phyloP scores from a whole-genome alignment of 2,888 invertebrate genomes.

The Orthosia cruda region DNA sequence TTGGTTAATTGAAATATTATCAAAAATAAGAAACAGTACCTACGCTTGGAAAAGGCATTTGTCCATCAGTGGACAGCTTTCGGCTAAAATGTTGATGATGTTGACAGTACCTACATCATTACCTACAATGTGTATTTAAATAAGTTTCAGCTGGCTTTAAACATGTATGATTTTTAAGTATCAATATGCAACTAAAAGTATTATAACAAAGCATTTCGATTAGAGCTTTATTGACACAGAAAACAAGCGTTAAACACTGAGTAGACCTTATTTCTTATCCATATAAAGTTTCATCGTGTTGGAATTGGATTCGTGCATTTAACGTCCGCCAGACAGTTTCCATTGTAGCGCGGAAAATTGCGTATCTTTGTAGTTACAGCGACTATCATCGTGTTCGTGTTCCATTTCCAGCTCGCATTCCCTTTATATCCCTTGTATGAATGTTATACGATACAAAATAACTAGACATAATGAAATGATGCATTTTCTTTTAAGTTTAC shows the following conservation, averaged over 20 bases:
- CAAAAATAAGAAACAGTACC: too few relatives aligned
- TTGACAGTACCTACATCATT: too few relatives aligned
- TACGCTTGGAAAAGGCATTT: too few relatives aligned
- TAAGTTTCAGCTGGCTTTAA: too few relatives aligned
- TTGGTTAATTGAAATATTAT: too few relatives aligned
- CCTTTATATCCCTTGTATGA: slow-evolving; percentile 32
- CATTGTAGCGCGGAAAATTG: slow-evolving; percentile 50
- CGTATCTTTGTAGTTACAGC: slow-evolving; percentile 48
- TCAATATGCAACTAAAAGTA: too few relatives aligned
- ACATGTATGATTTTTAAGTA: too few relatives aligned
- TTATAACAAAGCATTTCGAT: not conserved
- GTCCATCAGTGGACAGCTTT: too few relatives aligned
- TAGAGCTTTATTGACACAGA: not conserved
- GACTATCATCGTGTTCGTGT: slow-evolving; percentile 45
- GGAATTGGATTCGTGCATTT: slow-evolving; percentile 4
- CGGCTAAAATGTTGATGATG: too few relatives aligned
- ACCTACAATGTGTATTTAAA: too few relatives aligned
- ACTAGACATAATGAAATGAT: not conserved
- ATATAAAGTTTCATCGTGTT: slow-evolving; percentile 17
- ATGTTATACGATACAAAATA: slow-evolving; percentile 12
- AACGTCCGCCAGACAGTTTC: slow-evolving; percentile 41
- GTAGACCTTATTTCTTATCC: not conserved
- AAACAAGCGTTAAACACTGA: not conserved
- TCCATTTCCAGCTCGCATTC: slow-evolving; percentile 57
- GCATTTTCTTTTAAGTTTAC: not conserved